Evolutionary conservation across 2,888 invertebrate species (phyloP), one percentile per base, ranked within the genome.

Genomic region (Tridacna gigas): DNA sequence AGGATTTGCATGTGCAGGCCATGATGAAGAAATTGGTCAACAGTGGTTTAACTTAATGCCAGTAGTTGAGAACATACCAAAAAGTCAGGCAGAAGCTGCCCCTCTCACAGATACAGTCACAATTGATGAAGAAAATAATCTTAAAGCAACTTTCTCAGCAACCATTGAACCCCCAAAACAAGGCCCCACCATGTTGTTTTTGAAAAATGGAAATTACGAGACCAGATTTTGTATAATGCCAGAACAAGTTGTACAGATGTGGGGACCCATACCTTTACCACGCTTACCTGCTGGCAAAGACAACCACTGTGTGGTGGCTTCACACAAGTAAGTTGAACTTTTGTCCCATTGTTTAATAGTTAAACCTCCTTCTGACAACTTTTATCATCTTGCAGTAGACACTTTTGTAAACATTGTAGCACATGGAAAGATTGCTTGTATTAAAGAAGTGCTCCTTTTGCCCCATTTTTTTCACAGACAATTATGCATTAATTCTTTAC

Each of bases 211-310:
- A 15, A 88, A 76, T 66, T 95, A 86, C 89, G 94, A 89, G 92
- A 94, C 90, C 81, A 69, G 88, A 45, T 89, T 88, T 67, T 95
- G 89, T 89, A 94, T 89, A 86, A 94, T 93, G 91, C 94, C 94
- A n/a, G 94, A 94, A 84, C 92, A 92, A 65, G 89, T 94, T 18
- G 91, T 93, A 74, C 91, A 92, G 86, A 91, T 94, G 88, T 94
- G 94, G 94, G 94, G 94, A 66, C 94, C 94, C 1, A 91, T 94
- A 22, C 93, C 94, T 0, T 89, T 94, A 51, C 91, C 93, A 22
- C 81, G 88, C 74, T 86, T 94, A 69, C 92, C 94, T n/a, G 81
- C 91, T 5, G 94, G 92, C 25, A 89, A 86, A 26, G 91, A 92
- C 74, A 94, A 94, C 84, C 90, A 90, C 48, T 94, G 94, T 88